These are phyloP conservation scores for Agrotis exclamationis DNA, from an alignment of 2,888 invertebrate species.

Conservation along the genomic window DNA sequence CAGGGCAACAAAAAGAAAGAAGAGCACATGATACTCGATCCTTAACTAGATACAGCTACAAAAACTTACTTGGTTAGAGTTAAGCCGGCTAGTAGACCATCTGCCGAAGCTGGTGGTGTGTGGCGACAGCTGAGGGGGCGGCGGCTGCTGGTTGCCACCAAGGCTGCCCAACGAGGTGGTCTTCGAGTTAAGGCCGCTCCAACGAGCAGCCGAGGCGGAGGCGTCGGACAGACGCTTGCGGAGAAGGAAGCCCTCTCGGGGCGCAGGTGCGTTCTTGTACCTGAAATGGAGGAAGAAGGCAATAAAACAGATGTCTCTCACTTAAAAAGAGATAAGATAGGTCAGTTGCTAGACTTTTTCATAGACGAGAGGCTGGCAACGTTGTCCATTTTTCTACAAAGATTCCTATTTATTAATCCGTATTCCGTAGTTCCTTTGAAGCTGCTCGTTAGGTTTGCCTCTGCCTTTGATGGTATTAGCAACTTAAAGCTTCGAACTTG, in stretches of 20 bases:
- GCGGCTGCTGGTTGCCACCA: slow-evolving; percentile 92
- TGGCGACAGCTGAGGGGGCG: slow-evolving; percentile 86
- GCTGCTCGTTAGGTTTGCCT: slow-evolving; percentile 3
- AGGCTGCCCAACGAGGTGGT: slow-evolving; percentile 96
- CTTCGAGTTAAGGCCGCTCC: slow-evolving; percentile 94
- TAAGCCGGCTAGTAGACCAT: slow-evolving; percentile 95
- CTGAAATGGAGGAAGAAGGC: slow-evolving; percentile 69
- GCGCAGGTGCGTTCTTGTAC: slow-evolving; percentile 93
- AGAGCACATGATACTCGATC: not conserved
- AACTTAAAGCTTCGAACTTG: not conserved
- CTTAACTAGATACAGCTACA: not conserved
- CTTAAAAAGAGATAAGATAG: too few species aligned
- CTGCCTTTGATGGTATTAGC: not conserved
- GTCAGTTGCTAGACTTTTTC: not conserved
- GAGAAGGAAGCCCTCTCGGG: slow-evolving; percentile 95
- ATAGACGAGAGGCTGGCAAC: not conserved
- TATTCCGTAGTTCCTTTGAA: not conserved
- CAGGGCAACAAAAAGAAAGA: not conserved
- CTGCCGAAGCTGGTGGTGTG: slow-evolving; percentile 91
- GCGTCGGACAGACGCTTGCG: slow-evolving; percentile 95
- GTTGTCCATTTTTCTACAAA: not conserved
- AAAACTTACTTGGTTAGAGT: slow-evolving; percentile 91
- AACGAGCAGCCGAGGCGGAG: slow-evolving; percentile 91
- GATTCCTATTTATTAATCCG: not conserved
- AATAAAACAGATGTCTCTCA: not conserved